Evolutionary conservation across 2,888 invertebrate genomes (phyloP).

Genomic region (Calameuta idolon): DNA sequence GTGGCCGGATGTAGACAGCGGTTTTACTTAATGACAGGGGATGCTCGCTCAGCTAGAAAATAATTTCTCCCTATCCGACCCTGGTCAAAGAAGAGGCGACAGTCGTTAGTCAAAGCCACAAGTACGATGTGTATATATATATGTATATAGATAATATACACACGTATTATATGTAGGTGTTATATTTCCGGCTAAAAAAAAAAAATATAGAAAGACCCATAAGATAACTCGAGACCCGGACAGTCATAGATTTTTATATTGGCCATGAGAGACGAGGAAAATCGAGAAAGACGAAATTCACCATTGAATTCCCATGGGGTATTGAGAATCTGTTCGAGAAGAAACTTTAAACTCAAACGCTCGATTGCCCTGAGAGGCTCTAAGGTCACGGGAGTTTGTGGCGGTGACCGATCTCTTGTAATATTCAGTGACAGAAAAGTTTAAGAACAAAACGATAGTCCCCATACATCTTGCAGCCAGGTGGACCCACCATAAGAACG

Average conservation of each 20-base stretch:
- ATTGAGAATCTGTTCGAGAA: conserved; percentile 21
- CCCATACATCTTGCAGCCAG: conserved; percentile 38
- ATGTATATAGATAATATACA: neutral
- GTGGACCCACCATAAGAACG: conserved; percentile 20
- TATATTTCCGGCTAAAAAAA: neutral
- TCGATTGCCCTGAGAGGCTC: conserved; percentile 33
- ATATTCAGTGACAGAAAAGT: conserved; percentile 48
- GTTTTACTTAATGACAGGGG: conserved; percentile 25
- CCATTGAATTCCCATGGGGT: neutral
- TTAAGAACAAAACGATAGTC: conserved; percentile 40
- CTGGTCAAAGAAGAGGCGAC: conserved; percentile 9
- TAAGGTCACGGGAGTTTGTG: conserved; percentile 26
- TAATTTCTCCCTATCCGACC: conserved; percentile 4
- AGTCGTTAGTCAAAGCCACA: neutral
- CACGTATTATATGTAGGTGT: neutral
- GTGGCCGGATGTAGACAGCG: conserved; percentile 20
- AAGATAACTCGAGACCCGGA: neutral
- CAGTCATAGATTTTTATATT: neutral
- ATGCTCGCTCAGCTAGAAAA: conserved; percentile 16
- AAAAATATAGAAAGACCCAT: neutral
- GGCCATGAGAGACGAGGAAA: neutral
- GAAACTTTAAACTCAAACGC: conserved; percentile 47
- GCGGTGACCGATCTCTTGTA: conserved; percentile 39
- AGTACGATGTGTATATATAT: neutral
- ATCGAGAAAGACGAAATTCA: neutral